Evolutionary conservation across 2,113 vertebrate genomes (phyloP).

Genomic region (Rhinopomastus cyanomelas): DNA sequence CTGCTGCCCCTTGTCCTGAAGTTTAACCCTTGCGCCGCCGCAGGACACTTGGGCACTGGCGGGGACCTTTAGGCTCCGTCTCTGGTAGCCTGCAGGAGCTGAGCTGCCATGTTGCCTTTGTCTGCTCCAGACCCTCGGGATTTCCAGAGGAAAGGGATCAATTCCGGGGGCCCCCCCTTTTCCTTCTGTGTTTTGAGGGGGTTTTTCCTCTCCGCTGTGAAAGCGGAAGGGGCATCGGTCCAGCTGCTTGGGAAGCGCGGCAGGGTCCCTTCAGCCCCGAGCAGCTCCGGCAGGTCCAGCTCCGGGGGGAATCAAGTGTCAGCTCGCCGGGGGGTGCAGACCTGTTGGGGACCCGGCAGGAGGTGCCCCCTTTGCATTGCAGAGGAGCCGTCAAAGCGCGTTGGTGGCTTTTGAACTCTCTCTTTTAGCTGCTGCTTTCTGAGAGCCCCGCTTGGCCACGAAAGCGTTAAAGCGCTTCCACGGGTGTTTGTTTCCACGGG

Average conservation of each 20-base stretch:
- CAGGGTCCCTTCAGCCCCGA: too few species aligned
- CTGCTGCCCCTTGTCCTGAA: neutral
- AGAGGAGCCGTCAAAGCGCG: conserved; percentile 38
- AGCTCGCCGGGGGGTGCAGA: neutral
- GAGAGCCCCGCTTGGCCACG: neutral
- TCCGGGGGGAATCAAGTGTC: neutral
- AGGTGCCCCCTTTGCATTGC: neutral
- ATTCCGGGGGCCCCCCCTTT: neutral
- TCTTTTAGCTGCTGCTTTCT: conserved; percentile 1
- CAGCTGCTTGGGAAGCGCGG: neutral
- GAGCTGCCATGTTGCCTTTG: conserved; percentile 72
- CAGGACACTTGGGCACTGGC: neutral
- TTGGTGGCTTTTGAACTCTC: conserved; percentile 24
- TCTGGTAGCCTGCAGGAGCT: neutral
- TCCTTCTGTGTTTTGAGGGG: neutral
- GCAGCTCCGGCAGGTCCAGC: too few species aligned
- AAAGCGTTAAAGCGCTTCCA: conserved; percentile 32
- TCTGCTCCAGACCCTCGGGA: conserved; percentile 35
- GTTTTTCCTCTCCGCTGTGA: neutral
- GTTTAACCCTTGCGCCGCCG: neutral
- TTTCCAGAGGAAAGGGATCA: neutral
- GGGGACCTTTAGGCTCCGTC: neutral
- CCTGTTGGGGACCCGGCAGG: neutral
- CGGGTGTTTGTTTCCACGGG: neutral
- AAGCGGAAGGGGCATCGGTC: neutral